Evolutionary conservation across 2,113 vertebrate species (phyloP), one percentile per base, ranked within the genome.

Genomic region (Pteronura brasiliensis): DNA sequence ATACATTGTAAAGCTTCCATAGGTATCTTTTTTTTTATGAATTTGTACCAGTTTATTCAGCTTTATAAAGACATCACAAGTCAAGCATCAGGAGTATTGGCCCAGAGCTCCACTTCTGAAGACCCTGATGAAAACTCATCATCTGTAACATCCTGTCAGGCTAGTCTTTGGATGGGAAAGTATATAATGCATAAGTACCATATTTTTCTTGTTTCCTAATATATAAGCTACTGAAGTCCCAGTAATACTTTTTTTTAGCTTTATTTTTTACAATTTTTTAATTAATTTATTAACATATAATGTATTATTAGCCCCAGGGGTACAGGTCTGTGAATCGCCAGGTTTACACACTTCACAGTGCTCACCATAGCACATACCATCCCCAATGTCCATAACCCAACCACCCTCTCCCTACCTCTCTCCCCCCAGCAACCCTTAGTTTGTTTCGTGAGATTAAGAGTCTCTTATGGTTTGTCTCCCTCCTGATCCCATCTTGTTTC

Each of bases 81-180:
- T 97, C 99, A 99, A 98, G 99, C 99, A 21, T 98, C 99, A 21
- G 99, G 99, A 97, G 99, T 99, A 23, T 98, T 99, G 95, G 98
- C 99, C 44, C 98, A 98, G 94, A 99, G 98, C 80, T 98, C 98
- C 39, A 93, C 98, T 88, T 98, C 98, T 39, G 99, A 99, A 97
- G 99, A 98, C 79, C 96, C 99, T 27, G 99, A 98, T 11, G 98
- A 98, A 71, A 99, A 95, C 97, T 97, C 99, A n/a, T 98, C 98
- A 15, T 98, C 99, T 91, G 96, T 98, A 65, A 98, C 99, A 6
- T 99, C 99, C 80, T 99, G 99, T 98, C 99, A 99, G 98, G 99
- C 99, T 98, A 99, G 99, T 98, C 98, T 99, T 98, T 99, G 99
- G 99, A 99, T 99, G 99, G 99, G 99, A 99, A 99, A 99, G 99